A percentile compares a stretch with the other conserved stretches of the same genome.
These are phyloP conservation scores for Cydia splendana DNA, from an alignment of 1,140 invertebrate genomes.

Conservation along the genomic window DNA sequence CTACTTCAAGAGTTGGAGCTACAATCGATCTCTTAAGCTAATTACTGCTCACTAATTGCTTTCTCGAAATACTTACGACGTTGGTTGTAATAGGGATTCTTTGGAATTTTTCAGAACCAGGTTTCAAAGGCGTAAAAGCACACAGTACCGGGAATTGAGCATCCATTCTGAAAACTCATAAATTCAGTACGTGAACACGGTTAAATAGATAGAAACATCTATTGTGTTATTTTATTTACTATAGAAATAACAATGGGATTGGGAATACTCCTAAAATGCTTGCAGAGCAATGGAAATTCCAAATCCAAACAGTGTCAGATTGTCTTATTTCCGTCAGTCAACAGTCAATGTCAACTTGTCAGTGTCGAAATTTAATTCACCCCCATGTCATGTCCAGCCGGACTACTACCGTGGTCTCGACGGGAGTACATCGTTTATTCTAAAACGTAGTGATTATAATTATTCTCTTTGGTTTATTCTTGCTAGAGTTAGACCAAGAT, in stretches of 20 bases:
- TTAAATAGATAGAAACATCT: not conserved
- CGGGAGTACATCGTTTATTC: too few relatives aligned
- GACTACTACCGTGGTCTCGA: not conserved
- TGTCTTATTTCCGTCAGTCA: not conserved
- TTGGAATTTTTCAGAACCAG: slow-evolving; percentile 50
- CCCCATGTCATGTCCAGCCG: not conserved
- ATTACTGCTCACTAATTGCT: not conserved
- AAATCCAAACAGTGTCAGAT: slow-evolving; percentile 3
- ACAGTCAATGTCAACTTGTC: not conserved
- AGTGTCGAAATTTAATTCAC: not conserved
- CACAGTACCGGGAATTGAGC: slow-evolving; percentile 47
- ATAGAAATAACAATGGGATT: not conserved
- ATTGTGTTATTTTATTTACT: not conserved
- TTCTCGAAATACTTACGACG: slow-evolving; percentile 47
- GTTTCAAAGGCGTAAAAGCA: slow-evolving; percentile 54
- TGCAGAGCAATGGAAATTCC: not conserved
- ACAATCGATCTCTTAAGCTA: not conserved
- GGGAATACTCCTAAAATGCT: not conserved
- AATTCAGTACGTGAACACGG: not conserved
- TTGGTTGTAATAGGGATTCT: slow-evolving; percentile 54
- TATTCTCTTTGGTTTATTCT: too few relatives aligned
- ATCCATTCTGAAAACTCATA: slow-evolving; percentile 40
- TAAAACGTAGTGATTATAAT: too few relatives aligned
- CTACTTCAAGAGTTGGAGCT: not conserved
- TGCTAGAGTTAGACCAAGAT: too few relatives aligned